These are phyloP conservation scores for Gisinianus flammeolus DNA, from an alignment of 2,888 invertebrate species.

Conservation along the genomic window DNA sequence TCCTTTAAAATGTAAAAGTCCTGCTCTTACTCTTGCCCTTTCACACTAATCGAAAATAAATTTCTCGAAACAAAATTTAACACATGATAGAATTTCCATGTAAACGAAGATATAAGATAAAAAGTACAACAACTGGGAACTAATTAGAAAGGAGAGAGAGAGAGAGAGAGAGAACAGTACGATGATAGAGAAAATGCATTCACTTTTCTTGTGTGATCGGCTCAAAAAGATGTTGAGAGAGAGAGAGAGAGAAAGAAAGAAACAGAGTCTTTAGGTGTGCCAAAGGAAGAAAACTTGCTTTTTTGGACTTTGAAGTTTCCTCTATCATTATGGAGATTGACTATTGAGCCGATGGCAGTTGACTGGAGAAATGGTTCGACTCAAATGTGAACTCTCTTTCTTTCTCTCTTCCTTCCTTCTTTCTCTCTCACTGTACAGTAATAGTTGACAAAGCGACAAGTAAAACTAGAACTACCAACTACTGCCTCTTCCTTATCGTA, in stretches of 20 bases:
- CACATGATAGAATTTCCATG: no score
- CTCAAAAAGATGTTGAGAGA: no score
- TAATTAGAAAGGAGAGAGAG: background rate
- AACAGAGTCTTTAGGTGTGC: background rate
- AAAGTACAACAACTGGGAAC: background rate
- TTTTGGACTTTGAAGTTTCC: slow-evolving; percentile 14
- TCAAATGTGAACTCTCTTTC: background rate
- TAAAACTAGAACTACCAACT: background rate
- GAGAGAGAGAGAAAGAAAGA: no score
- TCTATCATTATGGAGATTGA: slow-evolving; percentile 26
- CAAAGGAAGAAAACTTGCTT: background rate
- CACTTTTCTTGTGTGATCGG: no score
- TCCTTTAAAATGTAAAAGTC: no score
- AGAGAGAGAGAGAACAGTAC: background rate
- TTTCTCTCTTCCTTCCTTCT: background rate
- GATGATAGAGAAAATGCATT: no score
- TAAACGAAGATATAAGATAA: no score
- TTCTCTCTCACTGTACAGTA: background rate
- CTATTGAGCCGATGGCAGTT: slow-evolving; percentile 18
- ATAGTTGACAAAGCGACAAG: slow-evolving; percentile 29
- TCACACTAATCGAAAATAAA: no score
- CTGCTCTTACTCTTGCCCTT: no score
- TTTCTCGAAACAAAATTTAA: no score
- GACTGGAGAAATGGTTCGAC: background rate
- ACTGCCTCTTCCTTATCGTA: background rate